Base-by-base conservation (phyloP, 2,797 vertebrate genomes). In the Danionella dracula region DNA sequence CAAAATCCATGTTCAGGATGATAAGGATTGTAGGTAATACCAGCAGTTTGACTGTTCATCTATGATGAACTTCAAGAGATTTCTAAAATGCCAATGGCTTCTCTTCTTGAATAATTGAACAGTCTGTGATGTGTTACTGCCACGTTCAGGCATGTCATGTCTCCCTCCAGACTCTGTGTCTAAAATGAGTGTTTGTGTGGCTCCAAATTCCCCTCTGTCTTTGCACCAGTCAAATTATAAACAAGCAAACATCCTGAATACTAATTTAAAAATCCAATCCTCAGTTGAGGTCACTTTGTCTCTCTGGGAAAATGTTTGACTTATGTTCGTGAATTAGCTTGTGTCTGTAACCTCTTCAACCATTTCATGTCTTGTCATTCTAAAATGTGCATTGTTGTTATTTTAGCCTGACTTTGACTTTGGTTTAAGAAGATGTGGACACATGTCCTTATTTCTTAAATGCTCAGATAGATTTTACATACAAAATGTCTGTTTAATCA, bases 241-340 rank as follows among this genome's bases (percentile, higher is more conserved):
- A 57, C 12, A 2, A 41, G 54, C 17, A 42, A 57, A 42, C 27
- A 21, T 23, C 10, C n/a, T 42, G 37, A 42, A 8, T 42, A 19
- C 10, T 57, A 17, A 57, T 57, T 42, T 27, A 57, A 12, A 57
- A 57, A 57, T 10, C 4, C 20, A 40, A 54, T 38, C n/a, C n/a
- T n/a, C n/a, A n/a, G n/a, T 38, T 13, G 9, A 57, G 21, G 46
- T 31, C 44, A 46, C 12, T 46, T 23, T 6, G 17, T 49, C n/a
- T 31, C 46, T 8, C 8, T 49, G 13, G 23, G 13, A 7, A 21
- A 46, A 46, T 20, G 1, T 46, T 46, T 46, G n/a, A 46, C 44
- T 46, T n/a, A 1, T n/a, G 8, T 16, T 31, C 13, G 27, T 8
- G 23, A n/a, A 49, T 46, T 12, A 46, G 20, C 34, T 27, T 8